Percentiles rank a stretch among this genome's conserved stretches.
phyloP scores from a whole-genome alignment of 2,888 invertebrate genomes.

The Apamea sordens region DNA sequence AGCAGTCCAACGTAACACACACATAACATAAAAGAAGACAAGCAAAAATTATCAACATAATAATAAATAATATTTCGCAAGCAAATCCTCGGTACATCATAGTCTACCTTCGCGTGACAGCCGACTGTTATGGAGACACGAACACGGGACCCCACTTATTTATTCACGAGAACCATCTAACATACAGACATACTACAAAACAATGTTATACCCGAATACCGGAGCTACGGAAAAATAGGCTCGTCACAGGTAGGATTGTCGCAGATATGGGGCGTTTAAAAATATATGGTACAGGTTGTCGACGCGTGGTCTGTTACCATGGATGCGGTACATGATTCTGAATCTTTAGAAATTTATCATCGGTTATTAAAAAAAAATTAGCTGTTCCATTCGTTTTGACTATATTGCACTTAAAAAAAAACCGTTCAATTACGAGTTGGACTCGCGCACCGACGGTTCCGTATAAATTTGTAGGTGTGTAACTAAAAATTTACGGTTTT shows the following conservation, averaged over 20 bases:
- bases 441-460: no score
- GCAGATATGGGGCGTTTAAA: neutral
- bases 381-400: no score
- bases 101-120: slow-evolving; percentile 67
- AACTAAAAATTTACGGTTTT: no score
- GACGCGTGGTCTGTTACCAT: no score
- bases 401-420: no score
- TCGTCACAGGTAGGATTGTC: neutral
- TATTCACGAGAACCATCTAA: slow-evolving; percentile 65
- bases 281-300: no score
- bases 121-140: slow-evolving; percentile 60
- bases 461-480: no score
- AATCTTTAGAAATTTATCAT: no score
- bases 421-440: no score
- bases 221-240: slow-evolving; percentile 21
- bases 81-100: slow-evolving; percentile 9
- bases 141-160: slow-evolving; percentile 68
- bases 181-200: slow-evolving; percentile 41
- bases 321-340: no score
- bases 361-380: no score
- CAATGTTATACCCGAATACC: slow-evolving; percentile 46
- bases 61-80: slow-evolving; percentile 24
- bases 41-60: neutral
- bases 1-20: neutral
- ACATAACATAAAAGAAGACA: neutral